Base-by-base conservation (phyloP, 1,140 invertebrate species). In the Brachionus manjavacas region DNA sequence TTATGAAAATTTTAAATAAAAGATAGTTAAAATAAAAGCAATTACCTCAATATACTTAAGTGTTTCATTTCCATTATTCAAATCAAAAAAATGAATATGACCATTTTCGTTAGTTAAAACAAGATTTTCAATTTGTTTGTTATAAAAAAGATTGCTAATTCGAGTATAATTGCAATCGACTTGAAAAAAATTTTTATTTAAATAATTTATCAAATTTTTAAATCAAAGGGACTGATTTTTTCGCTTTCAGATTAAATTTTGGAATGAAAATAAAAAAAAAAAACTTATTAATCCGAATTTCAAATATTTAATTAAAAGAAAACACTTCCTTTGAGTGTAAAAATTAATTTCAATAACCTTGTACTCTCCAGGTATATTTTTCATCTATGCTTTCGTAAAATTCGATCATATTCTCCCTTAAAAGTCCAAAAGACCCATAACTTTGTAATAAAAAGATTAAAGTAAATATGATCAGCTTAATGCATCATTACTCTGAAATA, bases 121-220 rank as follows among this genome's bases (percentile, higher is more conserved):
- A 20, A 81, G 23, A 20, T 43, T 43, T 8, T 81, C 52, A 46
- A 31, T 0, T 43, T 25, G 31, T 41, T 81, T 43, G n/a, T 68
- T 81, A 43, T 64, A 64, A 60, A 60, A 81, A 43, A 81, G 28
- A 68, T 68, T 81, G n/a, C 79, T 28, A 6, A 81, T 68, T 43
- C 79, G 20, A 68, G 41, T 43, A 64, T 23, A 81, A 16, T 81
- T 80, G 6, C 49, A 80, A 31, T 80, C 28, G 16, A 64, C 52
- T 60, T 46, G 6, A 43, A 78, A 20, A 46, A 7, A 78, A 78
- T 2, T 1, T 2, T 1, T 23, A 9, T 46, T 43, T 78, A 39
- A 11, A 31, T 14, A 35, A 31, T 0, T 70, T 35, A 35, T 35
- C 31, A 7, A 35, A 35, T 35, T 31, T 31, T 4, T 0, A 31